phyloP scores from a whole-genome alignment of 2,113 vertebrate genomes.

The Phrynosoma platyrhinos region DNA sequence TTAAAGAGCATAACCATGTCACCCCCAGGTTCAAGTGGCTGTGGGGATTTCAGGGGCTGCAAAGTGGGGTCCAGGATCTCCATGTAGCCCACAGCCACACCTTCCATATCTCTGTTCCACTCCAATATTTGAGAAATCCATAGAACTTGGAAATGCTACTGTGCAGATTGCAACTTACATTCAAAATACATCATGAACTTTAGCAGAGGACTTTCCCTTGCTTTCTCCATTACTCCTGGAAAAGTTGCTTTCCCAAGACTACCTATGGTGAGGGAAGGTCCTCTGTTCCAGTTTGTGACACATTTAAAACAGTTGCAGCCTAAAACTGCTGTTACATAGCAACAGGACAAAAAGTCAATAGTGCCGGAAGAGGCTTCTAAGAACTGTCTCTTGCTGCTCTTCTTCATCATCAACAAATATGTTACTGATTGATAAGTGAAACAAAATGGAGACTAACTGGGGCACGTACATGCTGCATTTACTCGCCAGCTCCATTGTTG shows the following conservation, averaged over 20 bases:
- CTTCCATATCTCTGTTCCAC: conserved; percentile 5
- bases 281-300: conserved; percentile 48
- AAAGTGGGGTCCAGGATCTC: too few relatives aligned
- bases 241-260: neutral
- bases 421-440: conserved; percentile 73
- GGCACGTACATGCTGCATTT: conserved; percentile 31
- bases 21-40: too few relatives aligned
- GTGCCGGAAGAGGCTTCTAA: conserved; percentile 48
- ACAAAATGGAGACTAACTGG: conserved; percentile 49
- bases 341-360: conserved; percentile 63
- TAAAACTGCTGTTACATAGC: conserved; percentile 72
- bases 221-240: too few relatives aligned
- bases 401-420: conserved; percentile 70
- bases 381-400: conserved; percentile 56
- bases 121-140: conserved; percentile 12
- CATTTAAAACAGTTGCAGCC: conserved; percentile 63
- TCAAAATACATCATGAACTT: too few relatives aligned
- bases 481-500: conserved; percentile 49
- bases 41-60: too few relatives aligned
- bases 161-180: too few relatives aligned
- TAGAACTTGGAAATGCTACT: conserved; percentile 19
- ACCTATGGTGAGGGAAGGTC: neutral
- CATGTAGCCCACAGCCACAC: neutral
- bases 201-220: too few relatives aligned
- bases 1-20: too few relatives aligned